Evolutionary conservation across 1,140 invertebrate genomes (phyloP), one percentile per base, ranked within the genome.

Genomic region (Pogonus chalceus): DNA sequence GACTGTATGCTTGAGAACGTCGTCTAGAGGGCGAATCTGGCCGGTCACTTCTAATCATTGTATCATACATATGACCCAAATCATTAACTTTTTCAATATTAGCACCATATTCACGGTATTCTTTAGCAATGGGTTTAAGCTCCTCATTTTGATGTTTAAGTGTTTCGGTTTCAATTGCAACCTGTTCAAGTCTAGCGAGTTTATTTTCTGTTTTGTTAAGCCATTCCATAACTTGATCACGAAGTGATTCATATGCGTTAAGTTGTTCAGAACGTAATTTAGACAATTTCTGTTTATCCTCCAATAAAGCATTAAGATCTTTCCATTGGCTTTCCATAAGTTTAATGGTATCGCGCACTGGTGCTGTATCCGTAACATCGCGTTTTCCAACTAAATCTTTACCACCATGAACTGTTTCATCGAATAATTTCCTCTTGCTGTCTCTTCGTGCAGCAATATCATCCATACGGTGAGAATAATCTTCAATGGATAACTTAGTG

Each of bases 1-100:
- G 87, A 67, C 87, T 90, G 58, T 79, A 78, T n/a, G 79, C 69
- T 72, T 65, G 80, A 56, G 62, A 79, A 56, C 77, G 80, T 67
- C 80, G 66, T 56, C 86, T 77, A 0, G 79, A 75, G 1, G 84
- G 86, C 54, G 84, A 87, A 52, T 91, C 88, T 1, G 84, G 82
- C 23, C 84, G 73, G 49, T 87, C 85, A 21, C 80, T 80, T 39
- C 83, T 78, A 1, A 87, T 74, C 37, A 95, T 66, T 21, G 84
- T 83, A 65, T 96, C 92, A 63, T 93, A 93, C 21, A 84, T 75
- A 35, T 82, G 83, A 1, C 92, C 93, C 0, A 92, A 74, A 65
- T 96, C 92, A 71, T 94, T 94, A 21, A 96, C 79, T 73, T 91
- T 94, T 60, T 96, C 92, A 51, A 96, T 87, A 14, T 85, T 92